Evolutionary conservation across 2,113 vertebrate species (phyloP).

Genomic region (Anas platyrhynchos): DNA sequence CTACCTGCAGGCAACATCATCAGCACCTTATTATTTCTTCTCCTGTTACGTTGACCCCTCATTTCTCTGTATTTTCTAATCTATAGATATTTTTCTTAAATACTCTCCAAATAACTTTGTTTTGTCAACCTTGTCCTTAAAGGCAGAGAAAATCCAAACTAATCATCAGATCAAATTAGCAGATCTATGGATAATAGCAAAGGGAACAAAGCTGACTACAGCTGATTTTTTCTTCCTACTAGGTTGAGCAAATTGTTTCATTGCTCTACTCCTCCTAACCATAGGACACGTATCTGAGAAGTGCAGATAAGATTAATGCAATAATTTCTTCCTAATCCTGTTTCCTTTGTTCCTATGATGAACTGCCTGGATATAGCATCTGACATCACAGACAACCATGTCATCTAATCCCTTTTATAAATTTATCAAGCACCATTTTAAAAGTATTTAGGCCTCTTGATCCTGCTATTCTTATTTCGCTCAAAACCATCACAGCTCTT

Average conservation of each 20-base stretch:
- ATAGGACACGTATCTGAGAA: background rate
- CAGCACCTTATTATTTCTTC: background rate
- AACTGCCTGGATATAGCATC: background rate
- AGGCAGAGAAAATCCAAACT: background rate
- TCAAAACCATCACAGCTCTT: background rate
- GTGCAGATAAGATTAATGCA: constrained; percentile 21
- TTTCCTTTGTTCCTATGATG: constrained; percentile 19
- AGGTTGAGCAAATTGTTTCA: background rate
- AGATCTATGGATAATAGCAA: background rate
- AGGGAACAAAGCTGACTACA: background rate
- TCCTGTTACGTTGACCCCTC: background rate
- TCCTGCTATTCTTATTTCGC: background rate
- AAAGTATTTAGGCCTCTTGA: constrained; percentile 3
- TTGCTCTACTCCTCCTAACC: background rate
- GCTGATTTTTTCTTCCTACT: background rate
- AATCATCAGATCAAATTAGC: background rate
- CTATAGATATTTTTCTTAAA: constrained; percentile 1
- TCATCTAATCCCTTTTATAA: constrained; percentile 41
- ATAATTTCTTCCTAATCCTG: constrained; percentile 29
- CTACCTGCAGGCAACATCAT: background rate
- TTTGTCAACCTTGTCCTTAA: background rate
- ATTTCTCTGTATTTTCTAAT: background rate
- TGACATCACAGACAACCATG: constrained; percentile 23
- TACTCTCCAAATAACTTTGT: background rate
- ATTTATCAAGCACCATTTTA: background rate